Percentiles rank a stretch among this genome's conserved stretches.
These are phyloP conservation scores for Procambarus clarkii DNA, from an alignment of 1,140 invertebrate species.

Conservation along the genomic window DNA sequence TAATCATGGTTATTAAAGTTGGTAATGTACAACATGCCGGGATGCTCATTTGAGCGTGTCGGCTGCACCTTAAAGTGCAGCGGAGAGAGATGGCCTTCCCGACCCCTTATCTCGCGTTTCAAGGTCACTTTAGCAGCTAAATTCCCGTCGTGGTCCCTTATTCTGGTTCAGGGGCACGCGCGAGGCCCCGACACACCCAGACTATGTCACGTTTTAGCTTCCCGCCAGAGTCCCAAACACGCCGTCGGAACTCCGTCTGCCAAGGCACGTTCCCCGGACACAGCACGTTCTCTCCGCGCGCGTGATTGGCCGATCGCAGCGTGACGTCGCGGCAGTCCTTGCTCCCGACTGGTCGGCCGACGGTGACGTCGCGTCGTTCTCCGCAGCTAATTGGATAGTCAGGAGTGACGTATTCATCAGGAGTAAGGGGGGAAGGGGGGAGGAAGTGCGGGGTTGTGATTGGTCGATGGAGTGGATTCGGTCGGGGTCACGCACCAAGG, in stretches of 20 bases:
- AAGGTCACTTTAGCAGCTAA: constrained; percentile 34
- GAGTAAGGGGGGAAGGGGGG: background rate
- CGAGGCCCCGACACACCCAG: background rate
- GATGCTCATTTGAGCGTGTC: too few species aligned
- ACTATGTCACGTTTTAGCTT: constrained; percentile 28
- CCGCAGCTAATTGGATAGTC: background rate
- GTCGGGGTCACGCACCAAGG: constrained; percentile 9
- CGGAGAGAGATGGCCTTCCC: background rate
- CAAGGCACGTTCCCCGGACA: constrained; percentile 31
- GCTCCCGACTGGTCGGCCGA: background rate
- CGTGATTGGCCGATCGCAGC: background rate
- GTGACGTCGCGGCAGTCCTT: background rate
- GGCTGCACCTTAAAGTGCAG: background rate
- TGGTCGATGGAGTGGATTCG: background rate
- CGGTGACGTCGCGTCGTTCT: background rate
- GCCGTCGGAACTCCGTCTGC: constrained; percentile 8
- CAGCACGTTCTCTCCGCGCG: constrained; percentile 7
- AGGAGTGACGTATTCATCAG: background rate
- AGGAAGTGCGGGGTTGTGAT: background rate
- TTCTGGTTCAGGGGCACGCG: constrained; percentile 30
- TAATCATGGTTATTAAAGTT: too few species aligned
- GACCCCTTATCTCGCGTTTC: constrained; percentile 28
- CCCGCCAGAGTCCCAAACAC: background rate
- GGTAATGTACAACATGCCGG: too few species aligned
- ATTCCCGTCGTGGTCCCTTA: constrained; percentile 33